Evolutionary conservation across 1,140 invertebrate species (phyloP), one percentile per base, ranked within the genome.

Genomic region (Rhagoletis zephyria): DNA sequence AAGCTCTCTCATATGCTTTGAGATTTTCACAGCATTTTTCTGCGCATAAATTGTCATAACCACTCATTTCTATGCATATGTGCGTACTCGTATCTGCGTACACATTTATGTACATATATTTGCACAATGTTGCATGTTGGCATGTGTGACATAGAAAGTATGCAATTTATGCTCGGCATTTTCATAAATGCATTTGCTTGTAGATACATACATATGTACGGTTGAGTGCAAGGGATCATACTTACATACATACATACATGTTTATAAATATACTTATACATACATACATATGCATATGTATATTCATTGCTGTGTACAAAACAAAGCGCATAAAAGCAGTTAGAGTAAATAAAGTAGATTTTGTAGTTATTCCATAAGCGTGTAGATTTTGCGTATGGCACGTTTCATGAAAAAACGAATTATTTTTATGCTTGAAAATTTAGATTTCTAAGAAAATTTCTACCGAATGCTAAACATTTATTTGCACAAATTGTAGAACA

Each of bases 341-440:
- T 42, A 67, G 65, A 67, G 65, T 67, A 67, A 40, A 40, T 67
- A 67, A 67, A 67, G 65, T 67, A 30, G 65, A 67, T 67, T 67
- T 40, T 30, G 10, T 30, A 30, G 30, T 67, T 30, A 67, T 40
- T 67, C 65, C 30, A 40, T 67, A 30, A 67, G 30, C 65, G 65
- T 67, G 30, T 19, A 67, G 65, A 42, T 67, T 67, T 67, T 40
- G 65, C 30, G 2, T 40, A 30, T 10, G 42, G 65, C 65, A 67
- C 65, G 65, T 67, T 67, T 40, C 30, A 30, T 67, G 65, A 67
- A 67, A 67, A 67, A 67, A 40, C 30, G 0, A 30, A 30, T 30
- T 30, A 30, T 30, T 30, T 30, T 30, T 30, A 30, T 30, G 30
- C 30, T 0, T 30, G 30, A 30, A 30, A 30, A 30, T 30, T 30